Base-by-base conservation (phyloP, 2,888 invertebrate species). In the Lottia gigantea region DNA sequence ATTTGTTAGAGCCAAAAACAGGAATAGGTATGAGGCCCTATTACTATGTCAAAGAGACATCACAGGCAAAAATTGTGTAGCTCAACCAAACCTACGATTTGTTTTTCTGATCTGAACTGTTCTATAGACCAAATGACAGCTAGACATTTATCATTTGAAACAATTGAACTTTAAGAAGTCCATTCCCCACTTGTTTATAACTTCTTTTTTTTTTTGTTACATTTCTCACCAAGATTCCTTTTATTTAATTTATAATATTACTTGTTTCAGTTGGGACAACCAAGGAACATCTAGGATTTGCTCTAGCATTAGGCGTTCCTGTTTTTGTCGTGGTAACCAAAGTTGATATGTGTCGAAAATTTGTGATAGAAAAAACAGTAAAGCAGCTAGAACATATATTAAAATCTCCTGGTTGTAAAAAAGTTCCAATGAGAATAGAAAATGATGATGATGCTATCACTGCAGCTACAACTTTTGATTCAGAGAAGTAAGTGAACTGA, bases 301-400 rank as follows among this genome's bases (percentile, higher is more conserved):
- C 90, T 12, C 82, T 90, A 66, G 91, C 91, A 0, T 82, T 91
- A 64, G 88, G 90, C 68, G 90, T 92, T 82, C 97, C 98, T 0
- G 94, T 98, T 88, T 96, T 98, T 87, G 93, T 96, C 19, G 95
- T 98, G 0, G 92, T 99, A 72, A 97, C 95, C 74, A 99, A 99
- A 91, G 94, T 93, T 71, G 98, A 99, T 89, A 91, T 96, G 71
- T 93, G 94, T n/a, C 86, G 86, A 6, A 82, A 86, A 49, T 77
- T 82, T 23, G 83, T 88, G 64, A 82, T 91, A 26, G 88, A 90
- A 74, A 91, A 91, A 80, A 87, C 87, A 2, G 74, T 90, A 47
- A 73, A 76, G 19, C 89, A 88, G 76, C 83, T 94, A 62, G 92
- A 92, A 81, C 89, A 90, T 49, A 90, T 93, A 66, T 89, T 94